Conservation (phyloP, 1,140 invertebrate species). For the Nautilus pompilius region DNA sequence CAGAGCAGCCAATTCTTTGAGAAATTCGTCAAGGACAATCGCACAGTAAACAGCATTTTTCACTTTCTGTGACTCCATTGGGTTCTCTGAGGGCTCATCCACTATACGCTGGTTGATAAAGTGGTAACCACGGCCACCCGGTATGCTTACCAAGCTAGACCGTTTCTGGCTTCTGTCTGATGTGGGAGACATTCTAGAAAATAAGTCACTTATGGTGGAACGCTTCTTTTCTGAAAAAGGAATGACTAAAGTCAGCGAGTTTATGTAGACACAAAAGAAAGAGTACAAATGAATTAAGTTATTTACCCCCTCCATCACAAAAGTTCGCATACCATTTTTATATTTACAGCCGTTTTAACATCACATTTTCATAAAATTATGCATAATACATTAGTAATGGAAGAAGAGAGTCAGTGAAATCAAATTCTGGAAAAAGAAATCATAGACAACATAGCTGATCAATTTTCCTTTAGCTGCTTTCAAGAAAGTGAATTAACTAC, state of each 20-base stretch:
- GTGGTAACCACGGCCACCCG: constrained; percentile 28
- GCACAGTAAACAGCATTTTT: constrained; percentile 74
- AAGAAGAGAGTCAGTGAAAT: no score
- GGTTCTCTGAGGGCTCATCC: constrained; percentile 27
- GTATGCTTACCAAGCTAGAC: constrained; percentile 6
- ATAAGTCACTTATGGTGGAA: background rate
- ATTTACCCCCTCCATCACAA: no score
- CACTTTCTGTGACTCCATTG: constrained; percentile 49
- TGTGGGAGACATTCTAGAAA: constrained; percentile 15
- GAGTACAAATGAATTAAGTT: background rate
- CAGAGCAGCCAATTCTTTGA: constrained; percentile 87
- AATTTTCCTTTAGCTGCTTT: no score
- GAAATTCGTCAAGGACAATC: constrained; percentile 88
- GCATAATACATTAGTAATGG: no score
- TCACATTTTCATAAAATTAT: no score
- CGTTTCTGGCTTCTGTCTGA: constrained; percentile 21
- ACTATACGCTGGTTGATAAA: constrained; percentile 30
- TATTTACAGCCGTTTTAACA: no score
- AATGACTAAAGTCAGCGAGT: background rate
- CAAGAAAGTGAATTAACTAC: no score
- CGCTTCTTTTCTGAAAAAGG: background rate
- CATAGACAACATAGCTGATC: no score
- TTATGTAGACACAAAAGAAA: background rate
- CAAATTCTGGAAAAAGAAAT: no score
- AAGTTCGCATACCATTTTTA: no score